Conservation (phyloP, 2,797 vertebrate species). For the Scomberomorus guttatus region DNA sequence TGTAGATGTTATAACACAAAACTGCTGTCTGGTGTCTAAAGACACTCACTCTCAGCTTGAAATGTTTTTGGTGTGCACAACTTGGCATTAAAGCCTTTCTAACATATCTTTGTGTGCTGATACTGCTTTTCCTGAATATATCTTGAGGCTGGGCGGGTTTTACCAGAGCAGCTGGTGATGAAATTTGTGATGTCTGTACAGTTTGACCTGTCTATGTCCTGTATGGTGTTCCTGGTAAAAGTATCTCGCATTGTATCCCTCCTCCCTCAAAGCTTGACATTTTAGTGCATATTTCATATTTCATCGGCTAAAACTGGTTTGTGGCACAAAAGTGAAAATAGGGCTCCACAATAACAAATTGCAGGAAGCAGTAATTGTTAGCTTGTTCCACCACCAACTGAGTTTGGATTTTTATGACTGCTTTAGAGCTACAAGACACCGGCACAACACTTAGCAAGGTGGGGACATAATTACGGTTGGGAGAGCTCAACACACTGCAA, state of each 20-base stretch:
- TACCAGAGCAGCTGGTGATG: background rate
- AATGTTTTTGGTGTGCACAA: slow-evolving; percentile 23
- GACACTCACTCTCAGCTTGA: background rate
- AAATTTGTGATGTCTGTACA: slow-evolving; percentile 1
- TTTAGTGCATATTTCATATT: background rate
- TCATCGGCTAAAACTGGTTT: background rate
- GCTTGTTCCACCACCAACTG: too few relatives aligned
- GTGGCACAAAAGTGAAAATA: background rate
- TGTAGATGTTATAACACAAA: background rate
- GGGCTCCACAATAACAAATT: background rate
- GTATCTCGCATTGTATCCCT: background rate
- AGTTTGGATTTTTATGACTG: too few relatives aligned
- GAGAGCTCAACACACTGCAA: too few relatives aligned
- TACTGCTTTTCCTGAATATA: slow-evolving; percentile 1
- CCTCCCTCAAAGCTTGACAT: background rate
- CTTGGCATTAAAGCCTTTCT: slow-evolving; percentile 14
- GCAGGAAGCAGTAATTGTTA: background rate
- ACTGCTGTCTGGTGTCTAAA: background rate
- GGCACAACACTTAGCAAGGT: too few relatives aligned
- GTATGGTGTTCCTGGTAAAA: too few relatives aligned
- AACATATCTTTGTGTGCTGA: background rate
- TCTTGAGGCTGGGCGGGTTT: background rate
- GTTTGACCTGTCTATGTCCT: background rate
- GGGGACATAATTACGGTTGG: too few relatives aligned
- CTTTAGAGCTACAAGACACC: too few relatives aligned